phyloP scores from a whole-genome alignment of 2,113 vertebrate genomes.

The Tachysurus vachellii region DNA sequence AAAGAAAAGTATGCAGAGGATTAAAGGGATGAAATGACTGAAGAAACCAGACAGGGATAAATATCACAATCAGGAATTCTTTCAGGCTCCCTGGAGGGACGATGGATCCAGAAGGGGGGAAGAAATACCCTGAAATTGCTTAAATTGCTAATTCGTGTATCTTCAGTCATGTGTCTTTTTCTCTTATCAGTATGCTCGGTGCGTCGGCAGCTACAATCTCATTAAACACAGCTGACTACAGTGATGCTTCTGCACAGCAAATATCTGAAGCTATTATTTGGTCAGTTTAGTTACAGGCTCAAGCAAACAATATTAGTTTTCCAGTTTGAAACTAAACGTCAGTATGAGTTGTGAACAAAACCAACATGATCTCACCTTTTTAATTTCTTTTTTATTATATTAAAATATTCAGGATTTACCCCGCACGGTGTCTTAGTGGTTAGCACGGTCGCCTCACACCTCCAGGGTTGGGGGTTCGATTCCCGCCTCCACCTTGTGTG shows the following conservation, averaged over 20 bases:
- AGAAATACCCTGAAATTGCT: slow-evolving; percentile 30
- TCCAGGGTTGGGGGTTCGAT: no score
- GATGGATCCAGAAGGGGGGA: slow-evolving; percentile 35
- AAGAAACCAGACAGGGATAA: slow-evolving; percentile 64
- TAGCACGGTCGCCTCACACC: no score
- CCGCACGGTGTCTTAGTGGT: no score
- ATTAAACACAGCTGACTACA: slow-evolving; percentile 4
- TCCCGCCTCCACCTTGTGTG: no score
- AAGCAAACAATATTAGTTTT: neutral
- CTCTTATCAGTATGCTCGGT: slow-evolving; percentile 8
- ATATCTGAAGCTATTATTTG: neutral
- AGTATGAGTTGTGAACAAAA: neutral
- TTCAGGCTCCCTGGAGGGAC: slow-evolving; percentile 43
- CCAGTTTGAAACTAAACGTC: neutral
- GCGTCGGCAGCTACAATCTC: neutral
- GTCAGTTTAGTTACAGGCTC: neutral
- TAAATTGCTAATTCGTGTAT: slow-evolving; percentile 39
- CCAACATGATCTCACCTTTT: neutral
- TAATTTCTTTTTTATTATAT: neutral
- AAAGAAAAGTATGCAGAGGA: slow-evolving; percentile 56
- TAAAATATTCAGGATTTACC: neutral
- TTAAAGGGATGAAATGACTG: slow-evolving; percentile 60
- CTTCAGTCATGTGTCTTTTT: slow-evolving; percentile 5
- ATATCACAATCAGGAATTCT: slow-evolving; percentile 60
- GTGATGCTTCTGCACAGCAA: neutral